A percentile compares a stretch with the other conserved stretches of the same genome.
Conservation (phyloP, 2,797 vertebrate species). For the Eutrigla gurnardus region DNA sequence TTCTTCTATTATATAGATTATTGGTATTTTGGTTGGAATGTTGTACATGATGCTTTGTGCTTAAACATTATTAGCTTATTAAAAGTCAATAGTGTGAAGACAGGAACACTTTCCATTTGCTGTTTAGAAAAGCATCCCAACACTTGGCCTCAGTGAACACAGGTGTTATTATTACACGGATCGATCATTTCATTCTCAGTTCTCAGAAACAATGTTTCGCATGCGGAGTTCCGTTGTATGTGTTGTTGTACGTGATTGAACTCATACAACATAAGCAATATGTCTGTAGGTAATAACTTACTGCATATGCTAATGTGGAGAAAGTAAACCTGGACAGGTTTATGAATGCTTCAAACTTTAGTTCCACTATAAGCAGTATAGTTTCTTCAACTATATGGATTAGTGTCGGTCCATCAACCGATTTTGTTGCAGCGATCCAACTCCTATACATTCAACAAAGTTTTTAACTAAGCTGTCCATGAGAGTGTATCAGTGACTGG, state of each 20-base stretch:
- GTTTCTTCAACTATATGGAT: conserved; percentile 11
- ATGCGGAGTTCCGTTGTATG: conserved; percentile 33
- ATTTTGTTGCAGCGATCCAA: conserved; percentile 18
- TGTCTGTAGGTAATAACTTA: conserved; percentile 17
- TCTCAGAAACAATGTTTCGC: conserved; percentile 30
- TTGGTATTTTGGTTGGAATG: too few relatives aligned
- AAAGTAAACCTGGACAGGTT: conserved; percentile 24
- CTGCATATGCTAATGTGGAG: conserved; percentile 45
- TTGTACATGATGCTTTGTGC: too few relatives aligned
- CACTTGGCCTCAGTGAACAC: neutral
- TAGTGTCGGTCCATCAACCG: conserved; percentile 6
- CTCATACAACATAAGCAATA: conserved; percentile 38
- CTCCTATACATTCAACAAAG: neutral
- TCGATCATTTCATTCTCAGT: conserved; percentile 56
- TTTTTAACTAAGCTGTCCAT: neutral
- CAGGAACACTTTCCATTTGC: neutral
- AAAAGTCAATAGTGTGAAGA: neutral
- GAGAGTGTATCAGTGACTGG: neutral
- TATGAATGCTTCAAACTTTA: conserved; percentile 37
- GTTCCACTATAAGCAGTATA: neutral
- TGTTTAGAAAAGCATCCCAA: conserved; percentile 1
- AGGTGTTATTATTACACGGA: conserved; percentile 2
- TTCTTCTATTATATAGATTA: too few relatives aligned
- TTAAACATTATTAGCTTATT: neutral
- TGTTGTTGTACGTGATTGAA: conserved; percentile 5